Base-by-base conservation (phyloP, 2,797 vertebrate species). In the Gymnoscopelus braueri region DNA sequence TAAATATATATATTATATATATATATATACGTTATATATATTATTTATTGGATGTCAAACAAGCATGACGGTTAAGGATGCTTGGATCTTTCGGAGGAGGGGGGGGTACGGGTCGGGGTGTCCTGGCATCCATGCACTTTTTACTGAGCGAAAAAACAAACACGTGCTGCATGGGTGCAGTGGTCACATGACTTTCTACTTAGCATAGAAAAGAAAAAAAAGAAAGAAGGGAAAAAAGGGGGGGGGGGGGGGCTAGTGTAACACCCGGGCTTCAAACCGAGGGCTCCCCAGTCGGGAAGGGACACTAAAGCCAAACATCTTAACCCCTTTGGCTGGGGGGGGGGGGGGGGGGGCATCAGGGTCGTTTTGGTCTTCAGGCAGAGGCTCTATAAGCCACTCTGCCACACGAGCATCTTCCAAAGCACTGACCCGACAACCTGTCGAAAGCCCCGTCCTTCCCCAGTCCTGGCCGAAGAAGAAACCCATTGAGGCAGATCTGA, bases 81-180 rank as follows among this genome's bases (percentile, higher is more conserved):
- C 80, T 88, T 75, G 70, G 80, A 77, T 82, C 78, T 74, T 87
- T 79, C 75, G 63, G 71, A 32, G 65, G 74, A 63, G 74, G 15
- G 70, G 78, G 88, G 8, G 8, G 8, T 9, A 19, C 19, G 19
- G 19, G 19, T 19, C 19, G 19, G 19, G 8, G 39, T 44, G 39
- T 44, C 39, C 82, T 89, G 84, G 86, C 81, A 77, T 93, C 90
- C 93, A 94, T 95, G 94, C 94, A 94, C 85, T 50, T 85, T 81
- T 90, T 87, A 87, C 86, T 83, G 87, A 90, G 91, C 84, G 83
- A 79, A 85, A 91, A 90, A 78, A 9, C 7, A 44, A 86, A 90
- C 77, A 86, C 79, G 85, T 89, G 88, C 88, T 78, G 87, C 82
- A 72, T 87, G 73, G 90, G 85, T 82, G 81, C 77, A 70, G 73